Evolutionary conservation across 2,888 invertebrate species (phyloP), one percentile per base, ranked within the genome.

Genomic region (Hydrotaea cyrtoneurina): DNA sequence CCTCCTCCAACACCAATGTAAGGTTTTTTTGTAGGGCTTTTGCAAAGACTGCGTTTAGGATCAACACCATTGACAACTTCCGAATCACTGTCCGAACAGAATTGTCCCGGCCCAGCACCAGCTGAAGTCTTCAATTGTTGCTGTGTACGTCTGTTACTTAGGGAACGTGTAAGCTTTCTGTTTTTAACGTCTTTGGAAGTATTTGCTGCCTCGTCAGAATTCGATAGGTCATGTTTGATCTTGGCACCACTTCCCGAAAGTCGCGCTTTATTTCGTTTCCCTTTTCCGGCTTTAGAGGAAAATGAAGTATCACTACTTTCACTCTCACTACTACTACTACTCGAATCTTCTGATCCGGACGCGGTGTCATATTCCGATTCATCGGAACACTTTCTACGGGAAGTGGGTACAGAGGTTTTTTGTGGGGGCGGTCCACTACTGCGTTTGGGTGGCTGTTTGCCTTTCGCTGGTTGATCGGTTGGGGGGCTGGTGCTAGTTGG

Each of bases 81-180:
- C 0, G 90, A 87, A 57, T 91, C 91, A 7, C 83, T 88, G 50
- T 93, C 93, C 8, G 90, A 91, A n/a, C 90, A 90, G 8, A 89
- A 78, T 1, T 87, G 88, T 71, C 87, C 94, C 0, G 93, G 93
- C n/a, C 80, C 82, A 69, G 53, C 66, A 10, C 76, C 84, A 13
- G 72, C 75, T 5, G 79, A 69, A 36, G 86, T 86, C 59, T 90
- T 90, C 0, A 94, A 93, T 0, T 95, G 94, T 87, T 95, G 94
- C 82, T 95, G 94, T 0, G 95, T 95, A 79, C 95, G 95, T 0
- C 96, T 93, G 5, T 95, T 95, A 69, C 95, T 95, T 0, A 95
- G 93, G 0, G 96, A 96, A 11, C 96, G 93, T 0, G 96, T 96
- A 26, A 95, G 91, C 88, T 96, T 96, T 21, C 96, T 86, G 55